Percentiles rank a stretch among this genome's conserved stretches.
phyloP scores from a whole-genome alignment of 2,113 vertebrate species.

The Leiothrix lutea region DNA sequence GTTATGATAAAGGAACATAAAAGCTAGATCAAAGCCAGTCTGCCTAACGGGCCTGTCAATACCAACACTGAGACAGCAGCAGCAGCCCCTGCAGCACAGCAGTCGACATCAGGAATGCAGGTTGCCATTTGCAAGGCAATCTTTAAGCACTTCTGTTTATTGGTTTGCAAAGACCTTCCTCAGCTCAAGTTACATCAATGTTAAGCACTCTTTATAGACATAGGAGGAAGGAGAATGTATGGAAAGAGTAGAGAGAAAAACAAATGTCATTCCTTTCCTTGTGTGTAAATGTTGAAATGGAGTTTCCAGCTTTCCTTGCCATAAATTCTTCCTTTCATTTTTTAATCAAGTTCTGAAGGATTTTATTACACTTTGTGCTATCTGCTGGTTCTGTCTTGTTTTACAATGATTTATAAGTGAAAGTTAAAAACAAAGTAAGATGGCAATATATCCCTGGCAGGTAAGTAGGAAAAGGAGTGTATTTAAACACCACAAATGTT shows the following conservation, averaged over 20 bases:
- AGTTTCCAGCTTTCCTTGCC: not conserved
- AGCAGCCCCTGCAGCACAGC: not conserved
- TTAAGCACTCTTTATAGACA: not conserved
- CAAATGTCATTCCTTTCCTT: not conserved
- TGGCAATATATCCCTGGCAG: not conserved
- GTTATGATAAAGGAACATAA: conserved; percentile 18
- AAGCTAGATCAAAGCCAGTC: conserved; percentile 51
- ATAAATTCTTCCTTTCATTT: conserved; percentile 11
- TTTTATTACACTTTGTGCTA: not conserved
- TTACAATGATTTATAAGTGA: not conserved
- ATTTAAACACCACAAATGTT: not conserved
- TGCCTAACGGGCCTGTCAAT: not conserved
- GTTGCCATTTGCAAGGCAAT: not conserved
- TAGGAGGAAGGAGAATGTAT: not conserved
- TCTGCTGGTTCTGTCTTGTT: conserved; percentile 35
- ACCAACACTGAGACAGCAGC: not conserved
- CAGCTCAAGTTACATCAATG: not conserved
- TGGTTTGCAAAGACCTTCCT: not conserved
- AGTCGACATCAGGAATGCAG: not conserved
- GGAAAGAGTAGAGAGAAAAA: not conserved
- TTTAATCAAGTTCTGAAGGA: not conserved
- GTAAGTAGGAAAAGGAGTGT: not conserved
- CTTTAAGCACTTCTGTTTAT: not conserved
- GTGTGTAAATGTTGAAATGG: not conserved
- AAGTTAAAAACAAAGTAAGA: not conserved